A percentile compares a stretch with the other conserved stretches of the same genome.
Evolutionary conservation across 2,113 vertebrate genomes (phyloP).

Genomic region (Anhinga anhinga): DNA sequence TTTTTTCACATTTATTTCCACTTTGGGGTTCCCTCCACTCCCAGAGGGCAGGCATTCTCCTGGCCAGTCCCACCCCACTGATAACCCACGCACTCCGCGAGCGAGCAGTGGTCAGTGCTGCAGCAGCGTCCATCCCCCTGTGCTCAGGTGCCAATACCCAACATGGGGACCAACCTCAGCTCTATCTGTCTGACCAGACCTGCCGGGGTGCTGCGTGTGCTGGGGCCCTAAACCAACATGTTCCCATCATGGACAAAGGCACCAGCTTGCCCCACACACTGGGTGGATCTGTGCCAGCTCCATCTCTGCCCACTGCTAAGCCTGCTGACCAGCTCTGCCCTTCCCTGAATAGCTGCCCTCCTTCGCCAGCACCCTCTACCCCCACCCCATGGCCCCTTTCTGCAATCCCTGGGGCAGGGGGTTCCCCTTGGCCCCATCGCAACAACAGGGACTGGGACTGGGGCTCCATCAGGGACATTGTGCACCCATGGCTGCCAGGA

Average conservation of each 20-base stretch:
- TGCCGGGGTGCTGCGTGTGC: accelerated
- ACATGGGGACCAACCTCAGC: neutral
- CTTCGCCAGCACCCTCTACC: neutral
- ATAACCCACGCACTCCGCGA: neutral
- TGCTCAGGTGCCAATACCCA: neutral
- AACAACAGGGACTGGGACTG: neutral
- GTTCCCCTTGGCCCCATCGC: neutral
- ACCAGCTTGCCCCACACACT: accelerated
- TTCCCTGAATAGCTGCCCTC: neutral
- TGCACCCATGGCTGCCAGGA: neutral
- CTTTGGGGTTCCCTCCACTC: neutral
- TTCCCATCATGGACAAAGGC: neutral
- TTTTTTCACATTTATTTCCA: neutral
- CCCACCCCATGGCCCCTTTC: neutral
- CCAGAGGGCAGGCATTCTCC: accelerated
- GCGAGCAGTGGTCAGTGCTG: neutral
- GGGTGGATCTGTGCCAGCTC: neutral
- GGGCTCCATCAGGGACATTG: neutral
- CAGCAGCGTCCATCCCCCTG: neutral
- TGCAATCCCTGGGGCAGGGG: neutral
- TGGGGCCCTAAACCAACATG: neutral
- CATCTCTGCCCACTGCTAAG: neutral
- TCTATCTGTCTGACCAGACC: neutral
- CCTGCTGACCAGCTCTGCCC: neutral
- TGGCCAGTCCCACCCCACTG: accelerated